Evolutionary conservation across 2,888 invertebrate species (phyloP).

Genomic region (Papilio gigon): DNA sequence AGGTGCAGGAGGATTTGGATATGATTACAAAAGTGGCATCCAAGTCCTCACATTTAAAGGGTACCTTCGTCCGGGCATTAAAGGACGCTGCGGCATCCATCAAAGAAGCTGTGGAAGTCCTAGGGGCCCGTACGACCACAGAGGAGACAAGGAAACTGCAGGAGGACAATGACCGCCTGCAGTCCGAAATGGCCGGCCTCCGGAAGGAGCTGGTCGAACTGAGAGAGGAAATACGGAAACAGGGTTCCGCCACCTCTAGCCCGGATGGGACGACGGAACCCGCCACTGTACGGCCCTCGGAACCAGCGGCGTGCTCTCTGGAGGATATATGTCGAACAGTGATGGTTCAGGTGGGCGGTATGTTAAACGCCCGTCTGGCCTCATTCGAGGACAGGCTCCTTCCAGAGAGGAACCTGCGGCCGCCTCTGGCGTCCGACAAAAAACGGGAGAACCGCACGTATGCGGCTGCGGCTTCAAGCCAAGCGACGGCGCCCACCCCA

Average conservation of each 20-base stretch:
- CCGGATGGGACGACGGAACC: not conserved
- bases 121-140: not conserved
- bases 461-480: not conserved
- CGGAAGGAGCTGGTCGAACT: not conserved
- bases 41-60: conserved; percentile 28
- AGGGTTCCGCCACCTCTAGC: not conserved
- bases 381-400: not conserved
- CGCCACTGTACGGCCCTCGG: not conserved
- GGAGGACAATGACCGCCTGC: not conserved
- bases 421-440: not conserved
- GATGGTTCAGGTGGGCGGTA: not conserved
- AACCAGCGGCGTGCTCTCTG: not conserved
- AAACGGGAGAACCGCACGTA: not conserved
- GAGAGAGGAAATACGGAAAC: not conserved
- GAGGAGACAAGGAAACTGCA: not conserved
- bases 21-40: not conserved
- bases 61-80: conserved; percentile 1
- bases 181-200: not conserved
- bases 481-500: not conserved
- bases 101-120: not conserved
- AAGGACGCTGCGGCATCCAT: conserved; percentile 10
- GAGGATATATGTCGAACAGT: not conserved
- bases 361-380: conserved; percentile 2
- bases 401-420: not conserved
- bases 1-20: no score